Percentiles rank a stretch among this genome's conserved stretches.
These are phyloP conservation scores for Oscheius sp. DNA, from an alignment of 1,140 invertebrate species.

Conservation along the genomic window DNA sequence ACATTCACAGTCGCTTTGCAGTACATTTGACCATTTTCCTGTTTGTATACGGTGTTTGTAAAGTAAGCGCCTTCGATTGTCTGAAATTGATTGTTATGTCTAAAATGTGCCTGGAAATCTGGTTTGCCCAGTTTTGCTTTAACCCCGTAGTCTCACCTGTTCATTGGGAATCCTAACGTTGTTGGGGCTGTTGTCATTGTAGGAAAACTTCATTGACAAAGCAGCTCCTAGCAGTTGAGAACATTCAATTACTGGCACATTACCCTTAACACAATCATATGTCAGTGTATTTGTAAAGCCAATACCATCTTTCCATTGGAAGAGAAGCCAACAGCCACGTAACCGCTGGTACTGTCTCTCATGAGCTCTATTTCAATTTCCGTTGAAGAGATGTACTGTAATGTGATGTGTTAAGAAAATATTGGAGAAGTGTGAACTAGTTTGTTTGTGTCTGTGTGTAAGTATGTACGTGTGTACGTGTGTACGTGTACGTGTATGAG, in stretches of 20 bases:
- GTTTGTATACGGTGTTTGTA: neutral
- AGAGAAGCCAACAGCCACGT: neutral
- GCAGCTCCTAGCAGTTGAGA: neutral
- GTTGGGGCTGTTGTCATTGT: neutral
- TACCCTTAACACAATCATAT: neutral
- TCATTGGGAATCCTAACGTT: neutral
- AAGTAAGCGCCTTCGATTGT: neutral
- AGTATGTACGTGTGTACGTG: no score
- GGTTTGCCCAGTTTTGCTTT: no score
- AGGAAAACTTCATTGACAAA: neutral
- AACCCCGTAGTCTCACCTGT: no score
- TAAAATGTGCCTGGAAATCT: no score
- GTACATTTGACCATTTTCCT: neutral
- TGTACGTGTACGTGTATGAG: no score
- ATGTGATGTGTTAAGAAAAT: no score
- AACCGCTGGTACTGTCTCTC: neutral
- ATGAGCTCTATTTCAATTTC: neutral
- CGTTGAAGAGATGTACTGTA: neutral
- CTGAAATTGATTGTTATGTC: neutral
- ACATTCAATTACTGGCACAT: neutral
- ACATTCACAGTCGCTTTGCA: neutral
- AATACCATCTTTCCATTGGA: neutral
- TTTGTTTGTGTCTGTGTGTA: no score
- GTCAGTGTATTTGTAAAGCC: neutral
- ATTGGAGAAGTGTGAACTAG: no score